Base-by-base conservation (phyloP, 2,797 vertebrate genomes). In the Lagocephalus sceleratus region DNA sequence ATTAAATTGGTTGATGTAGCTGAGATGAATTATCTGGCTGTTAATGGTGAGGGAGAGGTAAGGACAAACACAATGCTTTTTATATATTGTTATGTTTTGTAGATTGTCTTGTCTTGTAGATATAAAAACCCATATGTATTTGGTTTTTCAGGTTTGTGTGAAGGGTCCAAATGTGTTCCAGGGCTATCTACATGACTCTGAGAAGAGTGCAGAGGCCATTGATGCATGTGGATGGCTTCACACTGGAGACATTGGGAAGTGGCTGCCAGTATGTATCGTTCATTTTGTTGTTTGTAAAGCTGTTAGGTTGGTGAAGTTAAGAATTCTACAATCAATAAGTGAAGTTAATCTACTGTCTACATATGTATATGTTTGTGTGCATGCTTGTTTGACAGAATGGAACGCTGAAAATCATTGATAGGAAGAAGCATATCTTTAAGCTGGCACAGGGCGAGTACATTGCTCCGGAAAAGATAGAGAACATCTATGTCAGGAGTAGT, bases 361-460 rank as follows among this genome's bases (percentile, higher is more conserved):
- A 25, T 7, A 25, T 14, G 12, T 35, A 29, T 25, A 7, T 7
- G 7, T 10, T 10, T 40, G 20, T 41, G 16, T 59, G 22, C 7
- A 1, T 49, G 5, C 52, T 8, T 61, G 14, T 51, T 14, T 12
- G 1, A 17, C 91, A 98, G 97, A 98, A 97, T 14, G 95, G 97
- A 47, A 94, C 94, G 0, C 60, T 99, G 85, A 96, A 94, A 91
- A 95, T 99, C 15, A 89, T 98, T 44, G 97, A 99, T 88, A 89
- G 96, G 69, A 99, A 98, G 85, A 99, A 99, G 71, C 94, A 99
- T 68, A 97, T 99, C 83, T 99, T 99, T 73, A 99, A 99, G 82
- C 89, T 99, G 75, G 94, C 96, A 0, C 96, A 99, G 81, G 97
- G 97, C 44, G 96, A 99, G 78, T 99, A 99, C 88, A 96, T 99